Evolutionary conservation across 2,113 vertebrate genomes (phyloP), one percentile per base, ranked within the genome.

Genomic region (Desmodus rotundus): DNA sequence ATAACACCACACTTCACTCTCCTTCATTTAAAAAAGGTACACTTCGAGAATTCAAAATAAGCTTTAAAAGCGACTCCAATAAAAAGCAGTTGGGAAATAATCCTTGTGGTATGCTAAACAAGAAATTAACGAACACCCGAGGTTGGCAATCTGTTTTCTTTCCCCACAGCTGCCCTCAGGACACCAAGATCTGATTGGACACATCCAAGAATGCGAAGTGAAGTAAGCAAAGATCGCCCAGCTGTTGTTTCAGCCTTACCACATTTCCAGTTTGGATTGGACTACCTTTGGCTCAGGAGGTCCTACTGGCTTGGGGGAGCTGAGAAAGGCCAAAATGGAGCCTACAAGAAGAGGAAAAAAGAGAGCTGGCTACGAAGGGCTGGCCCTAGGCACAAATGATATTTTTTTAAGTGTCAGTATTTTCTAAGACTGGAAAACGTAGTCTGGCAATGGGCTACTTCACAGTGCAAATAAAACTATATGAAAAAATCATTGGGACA

Each of bases 271-370:
- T 92, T 85, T 89, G 72, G 54, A 43, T 17, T 89, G 78, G 47
- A 77, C 67, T 94, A 81, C n/a, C 58, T 96, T 91, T 85, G 67
- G 54, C 47, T 86, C 77, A 74, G 74, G 41, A 89, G 93, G 84
- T 58, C 52, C 85, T 81, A 93, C 11, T 38, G 43, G 72, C 78
- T 89, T 86, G 93, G 67, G 74, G 68, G 50, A 89, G 28, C 52
- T 82, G 67, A 94, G 77, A 96, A 94, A 96, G 56, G 63, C 41
- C 86, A 76, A 95, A 90, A 81, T 70, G 84, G 31, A 80, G n/a
- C 78, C 89, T 95, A 92, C 4, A 36, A 8, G 54, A 83, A 95
- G 56, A 96, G 87, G 63, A 70, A 92, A 92, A 68, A 36, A 89
- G 73, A 68, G 4, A 85, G 67, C 77, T 81, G 85, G 78, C 91